phyloP scores from a whole-genome alignment of 1,140 invertebrate genomes.

The Caenorhabditis latens region DNA sequence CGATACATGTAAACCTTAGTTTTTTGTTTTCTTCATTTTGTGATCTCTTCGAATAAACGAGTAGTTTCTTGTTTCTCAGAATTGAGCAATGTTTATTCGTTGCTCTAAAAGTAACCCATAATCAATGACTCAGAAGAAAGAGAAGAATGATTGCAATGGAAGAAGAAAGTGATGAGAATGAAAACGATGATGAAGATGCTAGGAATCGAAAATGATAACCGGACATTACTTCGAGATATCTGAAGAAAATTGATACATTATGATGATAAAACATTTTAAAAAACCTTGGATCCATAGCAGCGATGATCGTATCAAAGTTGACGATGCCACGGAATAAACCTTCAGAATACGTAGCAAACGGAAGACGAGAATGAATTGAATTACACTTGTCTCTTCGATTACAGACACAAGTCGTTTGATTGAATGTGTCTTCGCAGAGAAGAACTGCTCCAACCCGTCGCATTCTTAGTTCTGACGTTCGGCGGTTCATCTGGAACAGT shows the following conservation, averaged over 20 bases:
- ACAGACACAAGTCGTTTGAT: constrained; percentile 68
- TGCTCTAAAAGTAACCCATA: constrained; percentile 50
- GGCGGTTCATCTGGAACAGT: constrained; percentile 46
- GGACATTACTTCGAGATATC: constrained; percentile 63
- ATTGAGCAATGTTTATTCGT: constrained; percentile 45
- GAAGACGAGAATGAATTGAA: constrained; percentile 59
- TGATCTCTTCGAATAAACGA: constrained; percentile 45
- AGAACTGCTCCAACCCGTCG: constrained; percentile 62
- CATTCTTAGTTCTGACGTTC: constrained; percentile 58
- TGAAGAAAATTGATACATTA: not conserved
- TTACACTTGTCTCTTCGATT: constrained; percentile 68
- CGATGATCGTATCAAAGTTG: constrained; percentile 65
- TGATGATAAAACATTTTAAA: not conserved
- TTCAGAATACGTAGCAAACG: constrained; percentile 64
- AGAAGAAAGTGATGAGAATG: not conserved
- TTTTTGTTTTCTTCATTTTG: not conserved
- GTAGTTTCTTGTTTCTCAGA: not conserved
- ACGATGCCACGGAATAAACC: constrained; percentile 64
- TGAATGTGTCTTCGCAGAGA: constrained; percentile 66
- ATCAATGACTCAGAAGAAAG: constrained; percentile 55
- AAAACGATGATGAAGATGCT: constrained; percentile 4
- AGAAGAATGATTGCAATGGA: constrained; percentile 50
- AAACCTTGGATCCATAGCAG: constrained; percentile 63
- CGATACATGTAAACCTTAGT: not conserved
- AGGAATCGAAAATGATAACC: constrained; percentile 60